Percentiles rank a stretch among this genome's conserved stretches.
phyloP scores from a whole-genome alignment of 2,797 vertebrate genomes.

The Hydrolagus colliei region DNA sequence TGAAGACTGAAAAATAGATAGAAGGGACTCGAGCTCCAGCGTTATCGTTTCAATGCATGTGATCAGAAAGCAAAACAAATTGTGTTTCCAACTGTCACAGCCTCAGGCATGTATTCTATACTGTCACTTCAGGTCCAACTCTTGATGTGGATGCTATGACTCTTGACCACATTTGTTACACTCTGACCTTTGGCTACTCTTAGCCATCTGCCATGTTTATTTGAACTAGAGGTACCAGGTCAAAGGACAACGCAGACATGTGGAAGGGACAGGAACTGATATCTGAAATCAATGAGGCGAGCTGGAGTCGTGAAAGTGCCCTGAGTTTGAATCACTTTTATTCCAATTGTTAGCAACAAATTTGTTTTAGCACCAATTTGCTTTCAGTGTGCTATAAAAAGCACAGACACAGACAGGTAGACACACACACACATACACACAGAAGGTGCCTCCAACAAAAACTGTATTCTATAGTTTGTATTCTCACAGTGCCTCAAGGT shows the following conservation, averaged over 20 bases:
- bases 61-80: not conserved
- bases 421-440: no score
- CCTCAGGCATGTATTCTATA: conserved; percentile 46
- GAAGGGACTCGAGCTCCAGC: not conserved
- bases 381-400: not conserved
- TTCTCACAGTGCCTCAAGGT: no score
- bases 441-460: no score
- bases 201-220: conserved; percentile 70
- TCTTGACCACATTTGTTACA: conserved; percentile 47
- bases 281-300: not conserved
- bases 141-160: conserved; percentile 51
- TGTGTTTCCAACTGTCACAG: conserved; percentile 33
- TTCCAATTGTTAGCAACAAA: not conserved
- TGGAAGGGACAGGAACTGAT: conserved; percentile 43
- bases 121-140: conserved; percentile 54
- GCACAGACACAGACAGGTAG: not conserved
- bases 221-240: conserved; percentile 57
- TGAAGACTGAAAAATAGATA: not conserved
- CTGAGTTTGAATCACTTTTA: not conserved
- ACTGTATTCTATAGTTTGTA: no score
- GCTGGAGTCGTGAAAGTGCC: no score
- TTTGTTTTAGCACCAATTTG: not conserved
- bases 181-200: conserved; percentile 57
- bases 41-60: not conserved
- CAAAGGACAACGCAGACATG: conserved; percentile 61